A percentile compares a stretch with the other conserved stretches of the same genome.
phyloP scores from a whole-genome alignment of 2,113 vertebrate genomes.

The Gymnogyps californianus region DNA sequence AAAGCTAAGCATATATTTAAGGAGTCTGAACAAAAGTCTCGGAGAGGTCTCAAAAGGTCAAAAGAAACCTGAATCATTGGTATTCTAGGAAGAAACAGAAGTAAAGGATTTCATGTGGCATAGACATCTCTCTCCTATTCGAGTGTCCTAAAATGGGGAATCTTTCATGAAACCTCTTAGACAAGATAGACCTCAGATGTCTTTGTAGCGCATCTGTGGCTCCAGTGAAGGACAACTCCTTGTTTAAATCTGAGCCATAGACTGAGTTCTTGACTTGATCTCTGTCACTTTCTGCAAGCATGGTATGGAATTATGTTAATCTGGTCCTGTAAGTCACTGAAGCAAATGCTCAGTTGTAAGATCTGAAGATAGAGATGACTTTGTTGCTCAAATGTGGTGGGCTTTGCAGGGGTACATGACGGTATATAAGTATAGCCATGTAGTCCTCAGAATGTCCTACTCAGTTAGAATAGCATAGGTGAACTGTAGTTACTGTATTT shows the following conservation, averaged over 20 bases:
- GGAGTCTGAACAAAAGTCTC: background rate
- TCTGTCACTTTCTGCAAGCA: background rate
- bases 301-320: background rate
- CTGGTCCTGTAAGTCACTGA: background rate
- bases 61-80: background rate
- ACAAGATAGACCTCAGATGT: background rate
- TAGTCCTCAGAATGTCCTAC: background rate
- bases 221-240: background rate
- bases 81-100: background rate
- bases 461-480: background rate
- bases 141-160: background rate
- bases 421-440: background rate
- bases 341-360: background rate
- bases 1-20: background rate
- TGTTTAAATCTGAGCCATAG: background rate
- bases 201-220: background rate
- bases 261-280: background rate
- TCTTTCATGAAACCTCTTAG: background rate
- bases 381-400: background rate
- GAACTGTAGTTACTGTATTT: background rate
- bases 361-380: background rate
- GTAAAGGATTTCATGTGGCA: background rate
- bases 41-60: background rate
- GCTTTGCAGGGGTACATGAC: background rate
- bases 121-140: background rate